phyloP scores from a whole-genome alignment of 1,140 invertebrate genomes.

The Drosophila kanapiae region DNA sequence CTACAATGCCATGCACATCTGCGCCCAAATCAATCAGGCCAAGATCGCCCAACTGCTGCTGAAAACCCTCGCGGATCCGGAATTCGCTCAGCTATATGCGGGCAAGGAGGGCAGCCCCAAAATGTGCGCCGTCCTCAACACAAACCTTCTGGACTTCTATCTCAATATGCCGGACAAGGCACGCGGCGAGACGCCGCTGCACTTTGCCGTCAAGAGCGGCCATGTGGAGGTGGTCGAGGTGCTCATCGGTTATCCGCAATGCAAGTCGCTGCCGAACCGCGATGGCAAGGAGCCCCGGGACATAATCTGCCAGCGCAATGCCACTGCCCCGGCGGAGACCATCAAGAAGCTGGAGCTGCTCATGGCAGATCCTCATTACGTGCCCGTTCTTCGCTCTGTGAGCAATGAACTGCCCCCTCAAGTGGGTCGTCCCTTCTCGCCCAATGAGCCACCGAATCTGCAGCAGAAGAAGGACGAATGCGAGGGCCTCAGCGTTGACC shows the following conservation, averaged over 20 bases:
- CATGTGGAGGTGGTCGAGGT: constrained; percentile 91
- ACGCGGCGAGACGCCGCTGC: constrained; percentile 95
- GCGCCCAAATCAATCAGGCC: constrained; percentile 90
- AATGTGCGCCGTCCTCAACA: constrained; percentile 77
- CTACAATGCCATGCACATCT: constrained; percentile 96
- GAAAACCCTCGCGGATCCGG: constrained; percentile 90
- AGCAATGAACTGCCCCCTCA: constrained; percentile 90
- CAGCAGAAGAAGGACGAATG: constrained; percentile 79
- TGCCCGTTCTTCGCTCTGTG: constrained; percentile 92
- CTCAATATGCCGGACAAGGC: constrained; percentile 97
- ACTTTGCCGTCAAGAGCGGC: constrained; percentile 96
- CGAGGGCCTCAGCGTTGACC: constrained; percentile 89
- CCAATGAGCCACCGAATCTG: constrained; percentile 87
- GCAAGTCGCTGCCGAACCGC: constrained; percentile 90
- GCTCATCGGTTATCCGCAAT: constrained; percentile 92
- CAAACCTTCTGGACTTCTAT: constrained; percentile 93
- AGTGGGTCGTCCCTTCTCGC: constrained; percentile 91
- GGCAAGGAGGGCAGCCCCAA: constrained; percentile 88
- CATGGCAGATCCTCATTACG: constrained; percentile 92
- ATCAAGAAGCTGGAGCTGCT: constrained; percentile 87
- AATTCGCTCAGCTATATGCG: constrained; percentile 92
- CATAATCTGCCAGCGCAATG: constrained; percentile 89
- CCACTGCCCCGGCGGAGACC: constrained; percentile 68
- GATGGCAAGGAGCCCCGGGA: constrained; percentile 90
- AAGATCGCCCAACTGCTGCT: constrained; percentile 91